Evolutionary conservation across 2,888 invertebrate genomes (phyloP).

Genomic region (Epinotia ramella): DNA sequence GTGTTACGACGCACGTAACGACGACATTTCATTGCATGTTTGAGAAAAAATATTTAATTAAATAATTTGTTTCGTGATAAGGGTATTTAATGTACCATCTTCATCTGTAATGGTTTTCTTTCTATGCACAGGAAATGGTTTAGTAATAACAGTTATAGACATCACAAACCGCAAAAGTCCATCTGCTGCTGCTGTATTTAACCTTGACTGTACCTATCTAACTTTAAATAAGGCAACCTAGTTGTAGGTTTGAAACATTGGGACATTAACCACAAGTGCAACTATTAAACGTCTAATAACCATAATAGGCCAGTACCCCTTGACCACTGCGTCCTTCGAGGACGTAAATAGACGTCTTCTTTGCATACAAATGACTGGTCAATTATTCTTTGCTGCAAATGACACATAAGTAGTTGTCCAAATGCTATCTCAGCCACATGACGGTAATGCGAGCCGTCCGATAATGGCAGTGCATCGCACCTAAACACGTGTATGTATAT

Average conservation of each 20-base stretch:
- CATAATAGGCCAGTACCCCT: background rate
- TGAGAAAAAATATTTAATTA: too few species aligned
- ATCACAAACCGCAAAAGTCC: too few species aligned
- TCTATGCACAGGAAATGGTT: too few species aligned
- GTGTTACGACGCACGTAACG: too few species aligned
- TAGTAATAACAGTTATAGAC: too few species aligned
- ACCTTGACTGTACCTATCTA: too few species aligned
- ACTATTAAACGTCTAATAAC: background rate
- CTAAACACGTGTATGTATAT: slow-evolving; percentile 45
- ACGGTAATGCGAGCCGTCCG: slow-evolving; percentile 62
- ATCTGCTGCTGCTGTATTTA: too few species aligned
- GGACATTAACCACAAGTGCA: background rate
- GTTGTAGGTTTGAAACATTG: background rate
- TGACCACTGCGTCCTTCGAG: background rate
- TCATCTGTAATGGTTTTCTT: too few species aligned
- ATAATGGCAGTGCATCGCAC: slow-evolving; percentile 55
- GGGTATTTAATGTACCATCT: too few species aligned
- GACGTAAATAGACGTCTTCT: background rate
- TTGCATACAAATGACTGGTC: slow-evolving; percentile 4
- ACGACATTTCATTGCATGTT: too few species aligned
- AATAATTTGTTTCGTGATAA: too few species aligned
- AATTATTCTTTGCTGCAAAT: slow-evolving; percentile 1
- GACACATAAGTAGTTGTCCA: slow-evolving; percentile 42
- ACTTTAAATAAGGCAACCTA: background rate
- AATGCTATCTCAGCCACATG: slow-evolving; percentile 61